phyloP scores from a whole-genome alignment of 2,888 invertebrate species.

The Platycnemis pennipes region DNA sequence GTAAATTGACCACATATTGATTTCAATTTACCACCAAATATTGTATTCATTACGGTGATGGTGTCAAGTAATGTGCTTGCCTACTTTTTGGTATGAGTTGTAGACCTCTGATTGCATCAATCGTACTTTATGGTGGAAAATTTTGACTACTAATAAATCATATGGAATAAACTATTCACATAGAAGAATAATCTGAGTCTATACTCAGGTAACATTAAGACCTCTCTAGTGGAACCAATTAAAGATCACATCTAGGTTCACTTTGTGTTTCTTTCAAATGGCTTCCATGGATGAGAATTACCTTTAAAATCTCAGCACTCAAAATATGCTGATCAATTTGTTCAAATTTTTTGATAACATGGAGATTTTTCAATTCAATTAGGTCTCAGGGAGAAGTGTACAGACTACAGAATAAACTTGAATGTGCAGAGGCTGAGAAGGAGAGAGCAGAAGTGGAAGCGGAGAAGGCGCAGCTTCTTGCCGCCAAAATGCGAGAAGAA shows the following conservation, averaged over 20 bases:
- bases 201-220: too few species aligned
- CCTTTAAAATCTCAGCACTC: neutral
- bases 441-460: constrained; percentile 92
- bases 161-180: too few species aligned
- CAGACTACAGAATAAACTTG: constrained; percentile 92
- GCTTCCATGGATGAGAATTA: constrained; percentile 35
- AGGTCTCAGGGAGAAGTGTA: constrained; percentile 95
- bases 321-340: constrained; percentile 37
- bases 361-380: constrained; percentile 75
- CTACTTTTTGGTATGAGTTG: neutral
- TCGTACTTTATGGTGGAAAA: too few species aligned
- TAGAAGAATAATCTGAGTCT: too few species aligned
- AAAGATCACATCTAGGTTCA: too few species aligned
- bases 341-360: constrained; percentile 50
- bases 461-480: constrained; percentile 90
- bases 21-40: too few species aligned
- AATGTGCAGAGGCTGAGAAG: constrained; percentile 92
- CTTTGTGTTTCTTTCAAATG: neutral
- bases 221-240: too few species aligned
- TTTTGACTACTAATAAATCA: too few species aligned
- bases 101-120: too few species aligned
- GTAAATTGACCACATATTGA: too few species aligned
- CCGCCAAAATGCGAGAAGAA: constrained; percentile 91
- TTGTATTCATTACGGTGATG: too few species aligned
- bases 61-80: neutral